These are phyloP conservation scores for Bolinopsis microptera DNA, from an alignment of 37 sponge, comb jelly and placozoan genomes.

Conservation along the genomic window DNA sequence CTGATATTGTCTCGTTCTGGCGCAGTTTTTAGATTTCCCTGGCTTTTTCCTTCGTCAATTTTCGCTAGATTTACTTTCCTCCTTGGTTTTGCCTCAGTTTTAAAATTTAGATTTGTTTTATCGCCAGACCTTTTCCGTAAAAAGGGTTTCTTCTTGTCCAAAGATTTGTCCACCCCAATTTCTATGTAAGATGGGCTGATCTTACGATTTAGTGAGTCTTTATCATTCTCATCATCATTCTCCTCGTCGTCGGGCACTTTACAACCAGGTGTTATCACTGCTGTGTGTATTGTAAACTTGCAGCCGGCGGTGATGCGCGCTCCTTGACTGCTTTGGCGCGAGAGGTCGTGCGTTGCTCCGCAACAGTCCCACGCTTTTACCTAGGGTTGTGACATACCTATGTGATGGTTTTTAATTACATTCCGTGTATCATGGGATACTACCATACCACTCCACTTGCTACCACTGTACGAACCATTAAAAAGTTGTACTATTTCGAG, in stretches of 20 bases:
- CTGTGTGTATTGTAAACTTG: slow-evolving; percentile 2
- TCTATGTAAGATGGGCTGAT: neutral
- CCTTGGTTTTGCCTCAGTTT: neutral
- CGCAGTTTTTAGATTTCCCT: neutral
- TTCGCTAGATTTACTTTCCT: neutral
- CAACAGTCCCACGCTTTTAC: slow-evolving; percentile 55
- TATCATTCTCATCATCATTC: neutral
- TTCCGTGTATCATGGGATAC: no score
- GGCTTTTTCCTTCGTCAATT: neutral
- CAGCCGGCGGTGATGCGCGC: slow-evolving; percentile 2
- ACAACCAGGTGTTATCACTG: neutral
- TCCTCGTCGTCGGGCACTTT: neutral
- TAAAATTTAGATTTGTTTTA: neutral
- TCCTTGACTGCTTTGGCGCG: neutral
- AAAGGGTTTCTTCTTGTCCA: neutral
- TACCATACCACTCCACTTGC: no score
- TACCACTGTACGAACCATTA: no score
- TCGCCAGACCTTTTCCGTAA: neutral
- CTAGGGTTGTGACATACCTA: slow-evolving; percentile 55
- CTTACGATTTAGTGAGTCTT: neutral
- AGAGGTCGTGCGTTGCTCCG: slow-evolving; percentile 52
- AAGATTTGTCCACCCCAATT: neutral
- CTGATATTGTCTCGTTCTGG: neutral
- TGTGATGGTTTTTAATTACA: neutral
- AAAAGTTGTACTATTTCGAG: no score